Percentiles rank a stretch among this genome's conserved stretches.
Evolutionary conservation across 53 echinoderm and acorn worm genomes (phyloP).

Genomic region (Crossaster papposus): DNA sequence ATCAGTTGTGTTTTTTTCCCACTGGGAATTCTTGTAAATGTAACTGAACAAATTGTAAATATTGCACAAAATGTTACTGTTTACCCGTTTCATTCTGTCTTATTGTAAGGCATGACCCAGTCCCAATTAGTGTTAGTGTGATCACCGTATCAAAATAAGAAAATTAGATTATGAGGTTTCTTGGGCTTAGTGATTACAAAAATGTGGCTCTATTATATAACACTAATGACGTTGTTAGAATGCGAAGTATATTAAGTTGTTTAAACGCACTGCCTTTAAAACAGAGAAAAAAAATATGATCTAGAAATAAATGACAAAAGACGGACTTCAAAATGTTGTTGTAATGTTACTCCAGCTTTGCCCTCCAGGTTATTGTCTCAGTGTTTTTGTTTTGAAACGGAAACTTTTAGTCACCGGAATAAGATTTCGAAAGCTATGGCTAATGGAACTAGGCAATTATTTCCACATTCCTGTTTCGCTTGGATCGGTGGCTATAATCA

Average conservation of each 20-base stretch:
- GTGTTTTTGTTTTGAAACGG: background rate
- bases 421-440: background rate
- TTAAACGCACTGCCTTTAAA: background rate
- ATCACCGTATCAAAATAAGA: background rate
- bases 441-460: background rate
- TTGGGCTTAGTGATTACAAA: background rate
- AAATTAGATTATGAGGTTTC: background rate
- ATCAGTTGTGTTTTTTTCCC: too few relatives aligned
- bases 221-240: background rate
- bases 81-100: too few relatives aligned
- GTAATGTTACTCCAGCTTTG: background rate
- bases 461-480: background rate
- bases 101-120: too few relatives aligned
- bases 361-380: background rate
- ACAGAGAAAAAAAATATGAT: background rate
- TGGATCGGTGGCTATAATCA: too few relatives aligned
- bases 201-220: background rate
- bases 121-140: background rate
- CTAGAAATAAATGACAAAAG: background rate
- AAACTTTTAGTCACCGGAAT: background rate
- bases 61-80: too few relatives aligned
- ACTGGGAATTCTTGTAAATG: too few relatives aligned
- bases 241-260: background rate
- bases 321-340: background rate
- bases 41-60: too few relatives aligned